A percentile compares a stretch with the other conserved stretches of the same genome.
Evolutionary conservation across 2,888 invertebrate genomes (phyloP).

Genomic region (Aporophyla nigra): DNA sequence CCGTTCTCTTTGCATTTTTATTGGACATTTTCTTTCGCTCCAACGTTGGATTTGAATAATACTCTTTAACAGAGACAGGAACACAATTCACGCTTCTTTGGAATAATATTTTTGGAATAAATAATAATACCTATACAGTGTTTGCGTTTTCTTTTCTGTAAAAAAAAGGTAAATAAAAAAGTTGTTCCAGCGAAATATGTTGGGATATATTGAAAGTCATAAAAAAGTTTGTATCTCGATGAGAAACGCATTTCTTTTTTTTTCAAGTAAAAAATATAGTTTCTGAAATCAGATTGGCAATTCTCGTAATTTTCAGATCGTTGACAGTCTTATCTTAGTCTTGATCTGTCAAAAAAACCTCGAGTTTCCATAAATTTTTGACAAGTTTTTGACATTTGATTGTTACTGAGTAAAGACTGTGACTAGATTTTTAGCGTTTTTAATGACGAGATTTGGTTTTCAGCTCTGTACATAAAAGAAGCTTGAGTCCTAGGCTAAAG

Average conservation of each 20-base stretch:
- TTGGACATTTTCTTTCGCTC: conserved; percentile 80
- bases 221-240: neutral
- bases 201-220: no score
- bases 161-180: neutral
- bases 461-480: no score
- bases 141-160: neutral
- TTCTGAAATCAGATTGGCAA: neutral
- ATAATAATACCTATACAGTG: conserved; percentile 6
- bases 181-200: no score
- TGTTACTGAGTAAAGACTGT: no score
- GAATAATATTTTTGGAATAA: conserved; percentile 42
- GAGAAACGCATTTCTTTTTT: neutral
- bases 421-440: no score
- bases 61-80: conserved; percentile 76
- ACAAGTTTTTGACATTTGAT: no score
- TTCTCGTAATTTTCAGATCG: no score
- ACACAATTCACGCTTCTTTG: conserved; percentile 66
- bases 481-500: neutral
- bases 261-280: neutral
- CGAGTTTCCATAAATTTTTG: no score
- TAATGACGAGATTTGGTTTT: no score
- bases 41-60: conserved; percentile 83
- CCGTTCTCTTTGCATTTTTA: conserved; percentile 86
- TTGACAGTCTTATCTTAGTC: no score
- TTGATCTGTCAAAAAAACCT: no score